These are phyloP conservation scores for Noctua fimbriata DNA, from an alignment of 2,888 invertebrate genomes.

Conservation along the genomic window DNA sequence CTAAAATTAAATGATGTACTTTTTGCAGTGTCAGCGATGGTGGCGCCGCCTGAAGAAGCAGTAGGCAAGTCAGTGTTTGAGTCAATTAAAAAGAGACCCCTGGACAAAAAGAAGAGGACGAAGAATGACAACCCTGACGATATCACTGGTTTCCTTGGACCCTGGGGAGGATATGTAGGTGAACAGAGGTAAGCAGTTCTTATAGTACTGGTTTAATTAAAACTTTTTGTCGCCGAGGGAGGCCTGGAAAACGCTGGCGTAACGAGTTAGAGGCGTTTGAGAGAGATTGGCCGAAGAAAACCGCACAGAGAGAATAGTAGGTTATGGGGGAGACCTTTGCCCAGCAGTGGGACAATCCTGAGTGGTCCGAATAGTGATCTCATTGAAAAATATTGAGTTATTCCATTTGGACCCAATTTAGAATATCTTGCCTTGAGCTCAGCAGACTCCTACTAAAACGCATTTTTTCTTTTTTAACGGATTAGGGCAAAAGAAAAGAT, in stretches of 20 bases:
- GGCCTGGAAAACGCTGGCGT: neutral
- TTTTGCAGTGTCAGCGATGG: constrained; percentile 89
- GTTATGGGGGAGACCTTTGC: neutral
- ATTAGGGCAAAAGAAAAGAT: neutral
- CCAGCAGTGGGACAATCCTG: neutral
- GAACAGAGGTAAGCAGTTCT: constrained; percentile 92
- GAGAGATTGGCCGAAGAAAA: neutral
- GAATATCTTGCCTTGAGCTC: neutral
- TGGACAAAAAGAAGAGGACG: constrained; percentile 95
- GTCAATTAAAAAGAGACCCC: constrained; percentile 92
- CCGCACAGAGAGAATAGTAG: too few relatives aligned
- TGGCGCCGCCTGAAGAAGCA: constrained; percentile 92
- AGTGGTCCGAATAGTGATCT: too few relatives aligned
- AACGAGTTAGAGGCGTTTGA: neutral
- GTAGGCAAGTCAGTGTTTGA: constrained; percentile 98
- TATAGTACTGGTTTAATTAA: neutral
- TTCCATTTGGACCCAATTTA: too few relatives aligned
- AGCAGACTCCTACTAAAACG: neutral
- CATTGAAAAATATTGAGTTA: too few relatives aligned
- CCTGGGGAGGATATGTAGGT: constrained; percentile 98
- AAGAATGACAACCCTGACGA: constrained; percentile 97
- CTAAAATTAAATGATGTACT: neutral
- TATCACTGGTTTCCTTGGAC: constrained; percentile 98
- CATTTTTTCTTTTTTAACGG: neutral
- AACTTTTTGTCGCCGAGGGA: neutral